phyloP scores from a whole-genome alignment of 2,888 invertebrate species.

The Coronaproctus castanopsis region DNA sequence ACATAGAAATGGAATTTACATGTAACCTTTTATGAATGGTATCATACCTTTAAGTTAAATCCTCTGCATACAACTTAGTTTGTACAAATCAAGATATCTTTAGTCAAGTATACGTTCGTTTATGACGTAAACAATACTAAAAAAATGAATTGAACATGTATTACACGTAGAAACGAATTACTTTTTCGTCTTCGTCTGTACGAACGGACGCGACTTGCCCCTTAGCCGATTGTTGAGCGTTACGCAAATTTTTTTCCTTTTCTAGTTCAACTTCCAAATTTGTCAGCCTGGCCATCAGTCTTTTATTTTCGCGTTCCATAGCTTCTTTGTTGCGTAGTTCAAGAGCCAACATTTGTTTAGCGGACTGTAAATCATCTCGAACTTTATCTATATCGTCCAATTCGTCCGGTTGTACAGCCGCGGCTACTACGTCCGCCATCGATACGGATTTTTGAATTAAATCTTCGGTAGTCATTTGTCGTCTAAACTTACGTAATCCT shows the following conservation, averaged over 20 bases:
- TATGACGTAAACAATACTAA: not conserved
- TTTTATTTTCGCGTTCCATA: slow-evolving; percentile 65
- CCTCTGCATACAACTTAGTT: too few relatives aligned
- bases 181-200: slow-evolving; percentile 22
- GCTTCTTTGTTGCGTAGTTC: slow-evolving; percentile 71
- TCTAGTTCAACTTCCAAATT: slow-evolving; percentile 65
- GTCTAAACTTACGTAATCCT: slow-evolving; percentile 56
- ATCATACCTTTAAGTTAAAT: too few relatives aligned
- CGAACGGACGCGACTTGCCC: slow-evolving; percentile 14
- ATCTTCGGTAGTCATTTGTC: slow-evolving; percentile 78
- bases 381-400: slow-evolving; percentile 76
- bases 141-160: not conserved
- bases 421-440: slow-evolving; percentile 33
- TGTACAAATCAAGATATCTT: too few relatives aligned
- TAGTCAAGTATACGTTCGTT: too few relatives aligned
- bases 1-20: too few relatives aligned
- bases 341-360: slow-evolving; percentile 71
- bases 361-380: slow-evolving; percentile 73
- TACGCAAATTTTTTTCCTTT: slow-evolving; percentile 31
- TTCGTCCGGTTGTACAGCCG: slow-evolving; percentile 47
- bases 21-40: too few relatives aligned
- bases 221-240: slow-evolving; percentile 14
- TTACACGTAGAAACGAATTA: slow-evolving; percentile 6
- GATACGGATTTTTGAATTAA: slow-evolving; percentile 67
- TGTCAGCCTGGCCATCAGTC: slow-evolving; percentile 52